Conservation (phyloP, 2,888 invertebrate genomes). For the Protonemura montana region DNA sequence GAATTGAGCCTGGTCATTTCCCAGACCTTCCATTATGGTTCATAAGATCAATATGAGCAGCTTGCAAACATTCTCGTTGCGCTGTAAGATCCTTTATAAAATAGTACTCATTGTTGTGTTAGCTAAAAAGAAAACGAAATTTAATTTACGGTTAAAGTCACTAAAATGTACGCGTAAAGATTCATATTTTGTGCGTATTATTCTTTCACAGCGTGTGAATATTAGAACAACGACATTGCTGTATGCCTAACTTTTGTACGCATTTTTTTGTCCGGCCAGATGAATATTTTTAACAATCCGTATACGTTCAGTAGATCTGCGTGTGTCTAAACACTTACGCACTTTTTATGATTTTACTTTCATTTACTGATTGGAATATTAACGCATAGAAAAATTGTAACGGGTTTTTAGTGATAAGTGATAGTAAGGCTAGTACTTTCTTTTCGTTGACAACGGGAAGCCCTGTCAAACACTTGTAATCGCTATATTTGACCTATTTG, state of each 20-base stretch:
- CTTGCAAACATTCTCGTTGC: not conserved
- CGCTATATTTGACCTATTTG: not conserved
- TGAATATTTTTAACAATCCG: not conserved
- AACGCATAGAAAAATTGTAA: not conserved
- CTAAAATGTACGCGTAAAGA: not conserved
- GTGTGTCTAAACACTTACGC: not conserved
- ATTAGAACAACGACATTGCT: not conserved
- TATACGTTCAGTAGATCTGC: not conserved
- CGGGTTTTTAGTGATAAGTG: constrained; percentile 15
- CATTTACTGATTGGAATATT: not conserved
- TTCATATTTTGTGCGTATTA: not conserved
- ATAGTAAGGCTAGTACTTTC: constrained; percentile 30
- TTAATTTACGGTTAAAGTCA: not conserved
- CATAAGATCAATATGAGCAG: not conserved
- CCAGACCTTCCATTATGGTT: constrained; percentile 29
- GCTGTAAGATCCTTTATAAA: not conserved
- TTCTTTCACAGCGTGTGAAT: not conserved
- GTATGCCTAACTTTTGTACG: not conserved
- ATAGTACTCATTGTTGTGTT: not conserved
- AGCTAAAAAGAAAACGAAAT: not conserved
- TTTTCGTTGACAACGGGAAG: not conserved
- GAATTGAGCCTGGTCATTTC: not conserved
- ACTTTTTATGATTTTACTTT: not conserved
- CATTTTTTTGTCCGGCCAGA: not conserved
- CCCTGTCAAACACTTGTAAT: not conserved